Conservation (phyloP, 1,140 invertebrate species). For the Pseudomyrmex sp. region DNA sequence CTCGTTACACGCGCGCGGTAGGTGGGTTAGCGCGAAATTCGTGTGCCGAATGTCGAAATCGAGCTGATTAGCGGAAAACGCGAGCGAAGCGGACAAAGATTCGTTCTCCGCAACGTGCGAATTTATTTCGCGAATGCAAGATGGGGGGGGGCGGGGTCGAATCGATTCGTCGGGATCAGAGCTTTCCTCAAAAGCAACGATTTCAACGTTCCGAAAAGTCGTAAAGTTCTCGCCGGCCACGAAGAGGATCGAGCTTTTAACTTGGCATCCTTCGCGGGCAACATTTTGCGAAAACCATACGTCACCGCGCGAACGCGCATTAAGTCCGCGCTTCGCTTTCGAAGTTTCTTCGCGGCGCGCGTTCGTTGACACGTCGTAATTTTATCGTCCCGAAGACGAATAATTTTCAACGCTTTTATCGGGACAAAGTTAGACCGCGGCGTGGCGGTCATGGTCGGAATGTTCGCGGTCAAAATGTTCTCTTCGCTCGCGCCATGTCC, state of each 20-base stretch:
- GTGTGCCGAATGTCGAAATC: conserved; percentile 28
- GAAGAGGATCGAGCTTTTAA: conserved; percentile 25
- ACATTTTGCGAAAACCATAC: conserved; percentile 43
- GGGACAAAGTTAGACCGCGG: not conserved
- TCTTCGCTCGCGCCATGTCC: not conserved
- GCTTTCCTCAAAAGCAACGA: conserved; percentile 27
- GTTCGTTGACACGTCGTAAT: conserved; percentile 41
- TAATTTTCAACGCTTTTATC: conserved; percentile 52
- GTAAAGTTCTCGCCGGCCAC: conserved; percentile 45
- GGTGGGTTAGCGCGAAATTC: conserved; percentile 11
- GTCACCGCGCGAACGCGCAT: conserved; percentile 39
- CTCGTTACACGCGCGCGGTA: not conserved
- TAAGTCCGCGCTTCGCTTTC: conserved; percentile 26
- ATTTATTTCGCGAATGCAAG: conserved; percentile 47
- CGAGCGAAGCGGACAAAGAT: not conserved
- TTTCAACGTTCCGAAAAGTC: conserved; percentile 36
- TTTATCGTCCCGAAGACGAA: conserved; percentile 49
- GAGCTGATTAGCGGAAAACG: conserved; percentile 33
- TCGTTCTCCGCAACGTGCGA: not conserved
- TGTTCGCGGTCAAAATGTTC: conserved; percentile 32
- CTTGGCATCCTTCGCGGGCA: conserved; percentile 21
- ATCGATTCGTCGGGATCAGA: not conserved
- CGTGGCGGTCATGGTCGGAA: not conserved
- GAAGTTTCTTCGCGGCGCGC: conserved; percentile 18
- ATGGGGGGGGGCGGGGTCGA: not conserved